Conservation (phyloP, 2,888 invertebrate species). For the Eilema sororculum region DNA sequence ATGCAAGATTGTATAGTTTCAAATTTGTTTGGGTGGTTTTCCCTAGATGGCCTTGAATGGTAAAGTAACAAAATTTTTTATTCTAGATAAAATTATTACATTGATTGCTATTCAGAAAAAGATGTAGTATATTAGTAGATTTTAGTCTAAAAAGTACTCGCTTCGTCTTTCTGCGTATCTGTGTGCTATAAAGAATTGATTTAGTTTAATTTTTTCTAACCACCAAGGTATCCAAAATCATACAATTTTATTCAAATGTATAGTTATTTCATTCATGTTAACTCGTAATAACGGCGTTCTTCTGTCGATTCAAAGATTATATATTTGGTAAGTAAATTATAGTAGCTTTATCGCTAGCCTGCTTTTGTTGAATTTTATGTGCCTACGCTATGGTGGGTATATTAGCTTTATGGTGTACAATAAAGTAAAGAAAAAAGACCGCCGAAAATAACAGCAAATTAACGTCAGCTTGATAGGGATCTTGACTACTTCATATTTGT, state of each 20-base stretch:
- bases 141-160: too few species aligned
- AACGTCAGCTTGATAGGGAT: conserved; percentile 7
- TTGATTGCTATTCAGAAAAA: too few species aligned
- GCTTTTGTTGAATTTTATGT: conserved; percentile 2
- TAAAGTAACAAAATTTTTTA: too few species aligned
- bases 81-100: too few species aligned
- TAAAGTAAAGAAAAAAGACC: background rate
- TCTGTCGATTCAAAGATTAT: conserved; percentile 1
- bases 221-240: background rate
- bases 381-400: background rate
- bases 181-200: too few species aligned
- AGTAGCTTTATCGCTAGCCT: background rate
- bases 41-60: too few species aligned
- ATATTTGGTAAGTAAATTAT: conserved; percentile 3
- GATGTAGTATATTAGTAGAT: too few species aligned
- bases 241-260: background rate
- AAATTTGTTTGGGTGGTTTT: too few species aligned
- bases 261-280: background rate
- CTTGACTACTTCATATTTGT: conserved; percentile 7
- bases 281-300: background rate
- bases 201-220: background rate
- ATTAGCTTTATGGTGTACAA: background rate
- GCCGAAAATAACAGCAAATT: conserved; percentile 12
- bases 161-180: too few species aligned
- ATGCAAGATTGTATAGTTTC: too few species aligned